A percentile compares a stretch with the other conserved stretches of the same genome.
Evolutionary conservation across 2,113 vertebrate genomes (phyloP).

Genomic region (Otocyon megalotis): DNA sequence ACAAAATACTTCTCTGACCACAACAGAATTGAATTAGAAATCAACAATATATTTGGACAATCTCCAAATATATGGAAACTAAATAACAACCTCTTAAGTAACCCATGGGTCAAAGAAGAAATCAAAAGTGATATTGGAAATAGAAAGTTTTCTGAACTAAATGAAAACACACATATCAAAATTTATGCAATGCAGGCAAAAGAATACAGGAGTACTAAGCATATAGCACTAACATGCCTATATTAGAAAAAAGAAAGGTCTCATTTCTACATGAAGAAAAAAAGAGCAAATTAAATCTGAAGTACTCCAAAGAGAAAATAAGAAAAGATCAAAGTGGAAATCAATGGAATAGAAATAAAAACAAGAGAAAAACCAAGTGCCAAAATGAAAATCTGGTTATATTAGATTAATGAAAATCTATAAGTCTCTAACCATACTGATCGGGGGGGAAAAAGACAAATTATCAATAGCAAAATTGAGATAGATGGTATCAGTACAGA

Average conservation of each 20-base stretch:
- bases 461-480: background rate
- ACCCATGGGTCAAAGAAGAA: background rate
- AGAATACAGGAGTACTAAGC: background rate
- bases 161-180: slow-evolving; percentile 40
- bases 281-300: slow-evolving; percentile 2
- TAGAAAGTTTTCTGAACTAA: slow-evolving; percentile 3
- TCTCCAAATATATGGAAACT: slow-evolving; percentile 52
- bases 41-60: background rate
- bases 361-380: background rate
- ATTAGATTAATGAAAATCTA: background rate
- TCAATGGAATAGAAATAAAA: background rate
- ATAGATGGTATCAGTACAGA: background rate
- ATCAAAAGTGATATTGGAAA: slow-evolving; percentile 9
- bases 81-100: background rate
- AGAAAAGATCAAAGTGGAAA: background rate
- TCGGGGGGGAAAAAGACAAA: background rate
- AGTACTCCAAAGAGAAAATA: background rate
- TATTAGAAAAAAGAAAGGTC: background rate
- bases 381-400: background rate
- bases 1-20: slow-evolving; percentile 6
- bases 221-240: background rate
- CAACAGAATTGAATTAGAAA: slow-evolving; percentile 43
- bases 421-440: background rate
- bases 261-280: background rate
- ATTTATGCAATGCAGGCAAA: background rate